These are phyloP conservation scores for Zenarchopterus dispar DNA, from an alignment of 2,797 vertebrate genomes.

Conservation along the genomic window DNA sequence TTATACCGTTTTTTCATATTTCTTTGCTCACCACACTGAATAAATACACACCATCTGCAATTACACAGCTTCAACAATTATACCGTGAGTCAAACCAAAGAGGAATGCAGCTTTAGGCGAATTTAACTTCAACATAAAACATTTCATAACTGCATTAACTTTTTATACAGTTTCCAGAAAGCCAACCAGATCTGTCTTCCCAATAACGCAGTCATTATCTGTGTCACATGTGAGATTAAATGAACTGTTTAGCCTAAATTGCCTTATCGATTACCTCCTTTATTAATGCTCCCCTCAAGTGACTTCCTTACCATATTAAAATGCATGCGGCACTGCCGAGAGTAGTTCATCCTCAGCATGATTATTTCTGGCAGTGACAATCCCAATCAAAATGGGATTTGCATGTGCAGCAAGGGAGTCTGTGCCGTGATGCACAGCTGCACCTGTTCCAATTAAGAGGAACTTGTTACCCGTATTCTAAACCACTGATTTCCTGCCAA, in stretches of 20 bases:
- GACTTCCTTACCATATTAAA: slow-evolving; percentile 59
- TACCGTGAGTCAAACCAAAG: too few species aligned
- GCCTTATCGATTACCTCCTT: slow-evolving; percentile 64
- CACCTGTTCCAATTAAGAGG: slow-evolving; percentile 60
- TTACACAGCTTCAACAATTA: too few species aligned
- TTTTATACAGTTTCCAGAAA: not conserved
- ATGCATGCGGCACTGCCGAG: slow-evolving; percentile 30
- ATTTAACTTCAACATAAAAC: too few species aligned
- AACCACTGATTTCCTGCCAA: slow-evolving; percentile 33
- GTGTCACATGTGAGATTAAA: slow-evolving; percentile 53
- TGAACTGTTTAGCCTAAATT: slow-evolving; percentile 59
- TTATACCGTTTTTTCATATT: not conserved
- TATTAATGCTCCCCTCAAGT: slow-evolving; percentile 51
- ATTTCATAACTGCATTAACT: not conserved
- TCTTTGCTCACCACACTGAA: too few species aligned
- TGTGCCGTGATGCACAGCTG: slow-evolving; percentile 44
- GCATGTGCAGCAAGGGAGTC: slow-evolving; percentile 48
- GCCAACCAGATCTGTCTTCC: slow-evolving; percentile 7
- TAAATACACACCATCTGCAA: too few species aligned
- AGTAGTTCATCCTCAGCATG: slow-evolving; percentile 51
- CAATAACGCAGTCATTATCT: slow-evolving; percentile 39
- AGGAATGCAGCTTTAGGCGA: too few species aligned
- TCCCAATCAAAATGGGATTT: slow-evolving; percentile 58
- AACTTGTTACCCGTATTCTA: slow-evolving; percentile 40
- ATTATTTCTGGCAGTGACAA: slow-evolving; percentile 61